Evolutionary conservation across 2,797 vertebrate genomes (phyloP), one percentile per base, ranked within the genome.

Genomic region (Astyanax mexicanus): DNA sequence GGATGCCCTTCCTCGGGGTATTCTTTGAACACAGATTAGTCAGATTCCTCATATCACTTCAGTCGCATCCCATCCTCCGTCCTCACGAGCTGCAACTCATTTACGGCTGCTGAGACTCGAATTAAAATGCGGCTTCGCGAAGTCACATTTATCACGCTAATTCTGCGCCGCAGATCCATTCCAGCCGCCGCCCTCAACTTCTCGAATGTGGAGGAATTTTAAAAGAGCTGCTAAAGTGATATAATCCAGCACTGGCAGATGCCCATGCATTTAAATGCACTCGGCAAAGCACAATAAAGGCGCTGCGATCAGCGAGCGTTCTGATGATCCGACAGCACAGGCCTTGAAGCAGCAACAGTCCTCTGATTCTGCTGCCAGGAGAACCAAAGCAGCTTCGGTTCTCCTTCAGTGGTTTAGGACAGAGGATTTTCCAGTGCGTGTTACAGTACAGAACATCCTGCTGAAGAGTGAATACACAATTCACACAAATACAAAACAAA

Each of bases 21-120:
- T 81, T 74, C 77, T 83, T 82, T 80, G 71, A 83, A 77, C 49
- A 78, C 54, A 74, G 75, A 83, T 81, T 85, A 78, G 69, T 74
- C 65, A 38, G 69, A 61, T 87, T 69, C 67, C 81, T 80, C 70
- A 13, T 81, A 81, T 81, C 79, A 80, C 79, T 74, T 65, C 54
- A 78, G 60, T 72, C 73, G 60, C 61, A 65, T 80, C 74, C 71
- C 40, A 80, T 49, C 45, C 45, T 21, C n/a, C 45, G n/a, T 49
- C 45, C 66, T 45, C 54, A 49, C 38, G 69, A 72, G 73, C 74
- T 78, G 67, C 66, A 74, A 76, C 72, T 84, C 72, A 68, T 84
- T 78, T 84, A 52, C 65, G 72, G 37, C 65, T 25, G 79, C 60
- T 62, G 70, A 49, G 64, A 38, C 15, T 52, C 40, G 80, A 81